Percentiles rank a stretch among this genome's conserved stretches.
Evolutionary conservation across 2,888 invertebrate genomes (phyloP).

Genomic region (Scrobipalpa costella): DNA sequence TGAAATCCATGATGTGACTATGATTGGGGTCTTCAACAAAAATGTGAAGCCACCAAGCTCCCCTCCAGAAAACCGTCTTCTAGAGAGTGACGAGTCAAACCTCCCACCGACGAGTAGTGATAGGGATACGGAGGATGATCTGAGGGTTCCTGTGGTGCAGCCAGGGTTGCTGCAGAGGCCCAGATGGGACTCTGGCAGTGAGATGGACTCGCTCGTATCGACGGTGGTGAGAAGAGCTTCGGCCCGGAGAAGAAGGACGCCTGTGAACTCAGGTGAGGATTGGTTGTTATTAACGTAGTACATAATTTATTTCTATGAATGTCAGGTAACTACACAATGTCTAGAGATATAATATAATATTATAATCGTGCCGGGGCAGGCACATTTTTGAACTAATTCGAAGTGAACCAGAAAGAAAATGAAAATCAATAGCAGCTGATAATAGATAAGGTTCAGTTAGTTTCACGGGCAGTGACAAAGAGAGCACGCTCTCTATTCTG

Average conservation of each 20-base stretch:
- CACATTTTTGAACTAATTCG: too few relatives aligned
- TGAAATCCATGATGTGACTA: slow-evolving; percentile 61
- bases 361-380: too few relatives aligned
- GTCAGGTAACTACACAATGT: too few relatives aligned
- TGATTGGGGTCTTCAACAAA: slow-evolving; percentile 59
- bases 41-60: slow-evolving; percentile 46
- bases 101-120: slow-evolving; percentile 76
- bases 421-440: too few relatives aligned
- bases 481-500: too few relatives aligned
- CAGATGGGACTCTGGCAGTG: slow-evolving; percentile 76
- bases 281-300: neutral
- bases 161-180: slow-evolving; percentile 58
- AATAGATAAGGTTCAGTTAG: too few relatives aligned
- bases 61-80: slow-evolving; percentile 25
- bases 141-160: slow-evolving; percentile 54
- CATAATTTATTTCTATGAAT: neutral
- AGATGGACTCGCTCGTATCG: slow-evolving; percentile 83
- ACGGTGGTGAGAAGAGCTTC: slow-evolving; percentile 84
- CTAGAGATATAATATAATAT: too few relatives aligned
- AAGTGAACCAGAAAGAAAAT: too few relatives aligned
- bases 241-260: slow-evolving; percentile 80
- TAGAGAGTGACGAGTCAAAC: slow-evolving; percentile 75
- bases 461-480: too few relatives aligned
- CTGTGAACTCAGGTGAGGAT: slow-evolving; percentile 69
- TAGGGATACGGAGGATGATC: slow-evolving; percentile 76